phyloP scores from a whole-genome alignment of 2,113 vertebrate genomes.

The Crocuta crocuta region DNA sequence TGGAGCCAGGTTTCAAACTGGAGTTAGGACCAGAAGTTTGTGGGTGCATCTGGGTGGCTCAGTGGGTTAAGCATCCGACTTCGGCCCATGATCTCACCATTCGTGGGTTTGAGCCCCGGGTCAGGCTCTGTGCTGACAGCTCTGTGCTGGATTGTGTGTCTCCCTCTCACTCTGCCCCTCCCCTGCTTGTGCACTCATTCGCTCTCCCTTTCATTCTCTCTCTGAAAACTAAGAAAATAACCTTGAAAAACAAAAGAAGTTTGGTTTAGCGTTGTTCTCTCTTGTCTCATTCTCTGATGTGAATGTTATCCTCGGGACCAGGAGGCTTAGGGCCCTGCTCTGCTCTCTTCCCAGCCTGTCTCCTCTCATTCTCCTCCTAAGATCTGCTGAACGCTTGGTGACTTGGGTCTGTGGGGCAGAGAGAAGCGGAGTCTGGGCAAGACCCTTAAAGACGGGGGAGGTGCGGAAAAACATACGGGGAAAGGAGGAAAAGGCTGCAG shows the following conservation, averaged over 20 bases:
- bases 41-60: too few species aligned
- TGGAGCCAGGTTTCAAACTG: background rate
- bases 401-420: background rate
- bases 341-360: background rate
- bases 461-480: background rate
- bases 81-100: too few species aligned
- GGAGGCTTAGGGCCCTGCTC: background rate
- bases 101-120: too few species aligned
- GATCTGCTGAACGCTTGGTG: background rate
- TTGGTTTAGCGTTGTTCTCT: background rate
- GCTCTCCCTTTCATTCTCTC: too few species aligned
- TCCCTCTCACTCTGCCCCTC: too few species aligned
- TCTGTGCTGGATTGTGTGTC: too few species aligned
- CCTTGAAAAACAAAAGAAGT: background rate
- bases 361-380: background rate
- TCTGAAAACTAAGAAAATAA: too few species aligned
- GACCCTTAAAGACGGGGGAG: background rate
- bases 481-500: background rate
- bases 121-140: too few species aligned
- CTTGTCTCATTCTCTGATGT: background rate
- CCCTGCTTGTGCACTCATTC: too few species aligned
- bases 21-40: background rate
- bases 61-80: too few species aligned
- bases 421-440: background rate
- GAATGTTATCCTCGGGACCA: too few species aligned